Evolutionary conservation across 2,113 vertebrate species (phyloP).

Genomic region (Platysteira castanea): DNA sequence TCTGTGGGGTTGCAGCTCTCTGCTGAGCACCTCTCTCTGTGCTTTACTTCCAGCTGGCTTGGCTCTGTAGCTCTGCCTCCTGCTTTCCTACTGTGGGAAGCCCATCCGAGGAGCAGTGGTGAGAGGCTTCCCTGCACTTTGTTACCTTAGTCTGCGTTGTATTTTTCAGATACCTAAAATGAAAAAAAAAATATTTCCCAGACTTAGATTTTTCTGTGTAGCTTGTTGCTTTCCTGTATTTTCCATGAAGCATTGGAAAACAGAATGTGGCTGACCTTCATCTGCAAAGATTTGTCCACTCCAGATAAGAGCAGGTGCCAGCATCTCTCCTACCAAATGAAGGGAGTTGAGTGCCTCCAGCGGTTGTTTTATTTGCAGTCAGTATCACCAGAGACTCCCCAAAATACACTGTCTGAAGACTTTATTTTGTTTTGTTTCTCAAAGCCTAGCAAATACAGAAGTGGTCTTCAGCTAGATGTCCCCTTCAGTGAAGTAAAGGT

Average conservation of each 20-base stretch:
- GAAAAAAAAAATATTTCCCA: not conserved
- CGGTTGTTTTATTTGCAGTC: not conserved
- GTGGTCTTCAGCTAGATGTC: not conserved
- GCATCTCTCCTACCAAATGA: not conserved
- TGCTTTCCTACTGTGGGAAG: not conserved
- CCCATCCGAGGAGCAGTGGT: not conserved
- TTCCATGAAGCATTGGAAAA: not conserved
- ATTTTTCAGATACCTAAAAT: not conserved
- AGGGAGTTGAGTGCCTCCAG: not conserved
- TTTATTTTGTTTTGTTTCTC: not conserved
- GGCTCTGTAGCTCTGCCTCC: not conserved
- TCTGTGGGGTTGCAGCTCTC: not conserved
- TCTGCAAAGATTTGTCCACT: not conserved
- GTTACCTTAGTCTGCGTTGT: rapidly evolving
- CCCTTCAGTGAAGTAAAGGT: not conserved
- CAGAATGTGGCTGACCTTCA: not conserved
- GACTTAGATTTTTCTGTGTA: not conserved
- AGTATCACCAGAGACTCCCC: not conserved
- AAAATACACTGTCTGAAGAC: not conserved
- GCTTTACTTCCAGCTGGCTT: not conserved
- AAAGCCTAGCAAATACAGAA: not conserved
- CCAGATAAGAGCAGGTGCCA: not conserved
- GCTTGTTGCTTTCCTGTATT: not conserved
- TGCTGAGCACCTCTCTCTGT: not conserved
- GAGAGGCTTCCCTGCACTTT: not conserved